A percentile compares a stretch with the other conserved stretches of the same genome.
Evolutionary conservation across 2,888 invertebrate species (phyloP).

Genomic region (Arge pagana): DNA sequence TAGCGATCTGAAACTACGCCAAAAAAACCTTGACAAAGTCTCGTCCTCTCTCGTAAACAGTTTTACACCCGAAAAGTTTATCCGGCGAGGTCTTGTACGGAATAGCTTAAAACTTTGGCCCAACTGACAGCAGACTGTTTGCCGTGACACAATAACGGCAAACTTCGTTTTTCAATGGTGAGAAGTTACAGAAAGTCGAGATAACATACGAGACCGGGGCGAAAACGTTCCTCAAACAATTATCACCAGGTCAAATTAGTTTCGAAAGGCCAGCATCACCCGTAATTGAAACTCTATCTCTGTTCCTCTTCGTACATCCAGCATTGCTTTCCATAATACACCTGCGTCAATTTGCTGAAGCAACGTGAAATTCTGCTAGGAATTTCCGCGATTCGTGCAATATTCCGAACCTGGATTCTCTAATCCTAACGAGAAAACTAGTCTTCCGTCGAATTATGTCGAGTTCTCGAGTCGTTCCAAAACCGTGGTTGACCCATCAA

Average conservation of each 20-base stretch:
- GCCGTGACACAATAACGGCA: constrained; percentile 7
- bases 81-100: not conserved
- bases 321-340: not conserved
- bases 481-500: no score
- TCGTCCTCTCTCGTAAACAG: no score
- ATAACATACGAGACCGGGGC: no score
- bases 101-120: constrained; percentile 13
- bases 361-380: not conserved
- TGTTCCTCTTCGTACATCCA: not conserved
- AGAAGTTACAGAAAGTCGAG: no score
- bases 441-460: no score
- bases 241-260: not conserved
- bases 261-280: no score
- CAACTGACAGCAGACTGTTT: constrained; percentile 16
- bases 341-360: no score
- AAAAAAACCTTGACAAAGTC: no score
- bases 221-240: constrained; percentile 20
- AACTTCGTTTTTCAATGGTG: constrained; percentile 10
- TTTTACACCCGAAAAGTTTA: no score
- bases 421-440: no score
- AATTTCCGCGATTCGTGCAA: not conserved
- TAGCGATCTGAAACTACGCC: no score
- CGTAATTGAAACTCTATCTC: not conserved
- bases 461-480: no score
- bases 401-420: not conserved